Evolutionary conservation across 30 jellyfish, hydroid and myxozoan species (phyloP).

Genomic region (Aurelia sp.): DNA sequence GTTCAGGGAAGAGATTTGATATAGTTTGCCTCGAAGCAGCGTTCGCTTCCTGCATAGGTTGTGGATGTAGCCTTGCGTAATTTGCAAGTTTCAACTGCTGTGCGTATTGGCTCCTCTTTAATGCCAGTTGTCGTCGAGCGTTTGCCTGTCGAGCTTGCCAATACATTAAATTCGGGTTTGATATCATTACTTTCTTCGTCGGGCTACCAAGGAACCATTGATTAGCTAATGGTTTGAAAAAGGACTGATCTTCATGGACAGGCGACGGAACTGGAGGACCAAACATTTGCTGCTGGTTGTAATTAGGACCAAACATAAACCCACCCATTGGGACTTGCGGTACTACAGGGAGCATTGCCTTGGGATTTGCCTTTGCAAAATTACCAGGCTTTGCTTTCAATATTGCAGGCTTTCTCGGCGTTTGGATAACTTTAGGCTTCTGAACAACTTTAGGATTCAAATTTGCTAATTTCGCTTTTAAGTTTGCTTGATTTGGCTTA

Average conservation of each 20-base stretch:
- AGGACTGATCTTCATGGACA: slow-evolving; percentile 18
- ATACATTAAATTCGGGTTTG: slow-evolving; percentile 8
- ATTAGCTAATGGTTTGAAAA: neutral
- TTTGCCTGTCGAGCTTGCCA: slow-evolving; percentile 5
- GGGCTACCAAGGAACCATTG: slow-evolving; percentile 27
- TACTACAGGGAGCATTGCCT: too few relatives aligned
- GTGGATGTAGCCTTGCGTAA: neutral
- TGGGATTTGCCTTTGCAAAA: too few relatives aligned
- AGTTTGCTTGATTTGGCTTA: neutral
- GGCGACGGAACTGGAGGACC: slow-evolving; percentile 13
- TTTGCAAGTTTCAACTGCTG: neutral
- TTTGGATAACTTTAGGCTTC: too few relatives aligned
- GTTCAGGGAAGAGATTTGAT: neutral
- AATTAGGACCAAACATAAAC: too few relatives aligned
- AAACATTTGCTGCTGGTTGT: too few relatives aligned
- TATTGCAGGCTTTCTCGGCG: too few relatives aligned
- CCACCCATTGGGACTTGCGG: too few relatives aligned
- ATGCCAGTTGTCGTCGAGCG: neutral
- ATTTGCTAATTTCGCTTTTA: neutral
- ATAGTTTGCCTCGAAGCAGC: slow-evolving; percentile 23
- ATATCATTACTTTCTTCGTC: slow-evolving; percentile 2
- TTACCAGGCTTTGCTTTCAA: too few relatives aligned
- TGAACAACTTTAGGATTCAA: too few relatives aligned
- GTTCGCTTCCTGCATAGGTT: neutral
- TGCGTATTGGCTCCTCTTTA: neutral